A percentile compares a stretch with the other conserved stretches of the same genome.
Evolutionary conservation across 1,140 invertebrate genomes (phyloP).

Genomic region (Achatina immaculata): DNA sequence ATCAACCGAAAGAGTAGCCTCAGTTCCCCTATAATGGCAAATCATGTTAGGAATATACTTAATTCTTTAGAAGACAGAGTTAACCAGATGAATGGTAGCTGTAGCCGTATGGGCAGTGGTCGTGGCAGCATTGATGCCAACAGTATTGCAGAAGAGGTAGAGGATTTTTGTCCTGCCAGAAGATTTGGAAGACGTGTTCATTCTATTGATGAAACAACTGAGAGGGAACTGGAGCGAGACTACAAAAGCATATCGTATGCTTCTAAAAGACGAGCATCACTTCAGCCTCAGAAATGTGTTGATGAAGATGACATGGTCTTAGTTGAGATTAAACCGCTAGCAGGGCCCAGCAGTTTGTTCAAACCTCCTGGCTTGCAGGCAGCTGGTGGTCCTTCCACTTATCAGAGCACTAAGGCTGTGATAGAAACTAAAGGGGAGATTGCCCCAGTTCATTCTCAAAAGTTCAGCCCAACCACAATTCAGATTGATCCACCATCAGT

Average conservation of each 20-base stretch:
- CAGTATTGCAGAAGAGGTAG: constrained; percentile 12
- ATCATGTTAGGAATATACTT: constrained; percentile 30
- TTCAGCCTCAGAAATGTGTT: constrained; percentile 29
- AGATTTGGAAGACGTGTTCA: constrained; percentile 5
- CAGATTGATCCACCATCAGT: constrained; percentile 21
- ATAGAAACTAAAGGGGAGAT: neutral
- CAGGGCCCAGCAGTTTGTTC: neutral
- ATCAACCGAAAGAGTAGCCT: constrained; percentile 35
- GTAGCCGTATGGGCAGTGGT: neutral
- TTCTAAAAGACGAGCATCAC: neutral
- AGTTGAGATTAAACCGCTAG: neutral
- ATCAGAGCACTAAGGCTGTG: neutral
- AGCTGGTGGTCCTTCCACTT: neutral
- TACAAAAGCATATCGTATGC: neutral
- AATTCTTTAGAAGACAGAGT: constrained; percentile 20
- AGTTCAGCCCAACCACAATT: constrained; percentile 20
- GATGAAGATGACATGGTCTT: constrained; percentile 16
- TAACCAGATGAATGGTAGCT: constrained; percentile 30
- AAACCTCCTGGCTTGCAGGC: neutral
- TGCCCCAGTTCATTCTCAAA: neutral
- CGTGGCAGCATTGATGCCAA: constrained; percentile 21
- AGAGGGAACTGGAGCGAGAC: neutral
- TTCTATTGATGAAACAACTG: constrained; percentile 9
- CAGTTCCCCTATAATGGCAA: constrained; percentile 28
- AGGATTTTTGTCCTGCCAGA: neutral